phyloP scores from a whole-genome alignment of 2,888 invertebrate genomes.

The Calephelis perditalis region DNA sequence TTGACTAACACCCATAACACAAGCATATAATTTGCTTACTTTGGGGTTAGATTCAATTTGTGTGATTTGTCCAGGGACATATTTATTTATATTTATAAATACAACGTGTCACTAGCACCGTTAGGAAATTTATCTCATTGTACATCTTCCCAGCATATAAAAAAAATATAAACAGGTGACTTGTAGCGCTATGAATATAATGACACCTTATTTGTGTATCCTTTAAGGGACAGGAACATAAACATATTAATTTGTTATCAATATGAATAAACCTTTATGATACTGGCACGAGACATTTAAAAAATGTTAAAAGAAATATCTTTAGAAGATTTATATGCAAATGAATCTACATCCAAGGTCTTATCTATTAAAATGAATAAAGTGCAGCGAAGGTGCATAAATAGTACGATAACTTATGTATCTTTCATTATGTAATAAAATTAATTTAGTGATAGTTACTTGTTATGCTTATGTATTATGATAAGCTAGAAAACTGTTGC shows the following conservation, averaged over 20 bases:
- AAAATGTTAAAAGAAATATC: slow-evolving; percentile 6
- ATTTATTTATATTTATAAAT: too few species aligned
- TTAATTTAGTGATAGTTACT: slow-evolving; percentile 11
- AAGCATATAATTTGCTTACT: too few species aligned
- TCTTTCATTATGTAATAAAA: slow-evolving; percentile 23
- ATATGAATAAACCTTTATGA: slow-evolving; percentile 1
- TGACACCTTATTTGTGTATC: background rate
- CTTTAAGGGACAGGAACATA: background rate
- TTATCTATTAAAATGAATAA: slow-evolving; percentile 22
- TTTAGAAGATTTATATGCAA: slow-evolving; percentile 24
- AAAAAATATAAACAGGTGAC: too few species aligned
- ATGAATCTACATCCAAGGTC: slow-evolving; percentile 22
- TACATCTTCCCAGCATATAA: too few species aligned
- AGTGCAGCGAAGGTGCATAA: slow-evolving; percentile 21
- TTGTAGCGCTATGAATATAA: too few species aligned
- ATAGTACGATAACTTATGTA: slow-evolving; percentile 21
- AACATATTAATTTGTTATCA: background rate
- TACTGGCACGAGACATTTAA: slow-evolving; percentile 14
- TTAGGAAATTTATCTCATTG: too few species aligned
- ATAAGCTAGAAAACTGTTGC: background rate
- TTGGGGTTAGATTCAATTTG: too few species aligned
- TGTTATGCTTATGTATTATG: slow-evolving; percentile 20
- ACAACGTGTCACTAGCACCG: too few species aligned
- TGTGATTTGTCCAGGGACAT: too few species aligned
- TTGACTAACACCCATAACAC: too few species aligned